Conservation (phyloP, 2,113 vertebrate species). For the Rhodinocichla rosea region DNA sequence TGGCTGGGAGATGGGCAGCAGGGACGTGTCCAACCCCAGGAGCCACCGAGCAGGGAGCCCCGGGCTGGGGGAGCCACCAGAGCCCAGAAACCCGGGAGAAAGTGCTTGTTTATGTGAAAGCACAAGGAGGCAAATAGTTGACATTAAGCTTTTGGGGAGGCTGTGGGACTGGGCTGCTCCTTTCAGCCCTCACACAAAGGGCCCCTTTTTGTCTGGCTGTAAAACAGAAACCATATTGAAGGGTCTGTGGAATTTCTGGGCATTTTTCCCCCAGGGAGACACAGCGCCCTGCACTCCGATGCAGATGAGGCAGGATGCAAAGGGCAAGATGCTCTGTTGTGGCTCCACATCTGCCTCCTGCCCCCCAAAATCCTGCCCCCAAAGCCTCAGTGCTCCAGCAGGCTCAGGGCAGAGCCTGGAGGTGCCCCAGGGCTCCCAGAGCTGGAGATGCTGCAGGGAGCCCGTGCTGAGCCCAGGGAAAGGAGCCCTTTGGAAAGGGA, state of each 20-base stretch:
- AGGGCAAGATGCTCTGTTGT: background rate
- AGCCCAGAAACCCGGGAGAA: background rate
- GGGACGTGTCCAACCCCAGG: fast-evolving
- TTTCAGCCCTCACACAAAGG: conserved; percentile 59
- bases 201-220: conserved; percentile 27
- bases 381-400: background rate
- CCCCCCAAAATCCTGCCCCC: too few species aligned
- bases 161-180: conserved; percentile 48
- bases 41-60: background rate
- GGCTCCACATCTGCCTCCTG: background rate
- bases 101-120: conserved; percentile 56
- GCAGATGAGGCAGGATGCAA: background rate
- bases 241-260: conserved; percentile 5
- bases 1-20: background rate
- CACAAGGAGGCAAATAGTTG: conserved; percentile 68
- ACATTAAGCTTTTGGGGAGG: conserved; percentile 66
- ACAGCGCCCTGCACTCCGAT: background rate
- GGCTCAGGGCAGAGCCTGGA: background rate
- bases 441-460: background rate
- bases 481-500: background rate
- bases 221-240: conserved; percentile 63
- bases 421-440: background rate
- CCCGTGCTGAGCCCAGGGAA: too few species aligned
- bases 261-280: conserved; percentile 17
- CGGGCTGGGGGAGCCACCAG: background rate